Conservation (phyloP, 2,113 vertebrate species). For the Bos javanicus region DNA sequence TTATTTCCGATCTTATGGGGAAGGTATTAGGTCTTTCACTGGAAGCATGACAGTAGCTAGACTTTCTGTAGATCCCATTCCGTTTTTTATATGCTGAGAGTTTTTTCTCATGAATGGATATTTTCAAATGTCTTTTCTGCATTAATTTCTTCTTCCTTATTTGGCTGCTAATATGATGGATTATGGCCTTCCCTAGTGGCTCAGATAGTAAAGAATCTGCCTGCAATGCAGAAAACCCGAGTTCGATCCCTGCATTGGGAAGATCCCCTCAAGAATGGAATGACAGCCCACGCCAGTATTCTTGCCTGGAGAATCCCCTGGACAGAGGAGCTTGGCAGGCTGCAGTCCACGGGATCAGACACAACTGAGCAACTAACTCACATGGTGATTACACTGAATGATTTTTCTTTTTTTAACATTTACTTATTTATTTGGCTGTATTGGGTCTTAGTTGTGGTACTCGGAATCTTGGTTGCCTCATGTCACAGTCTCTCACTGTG, state of each 20-base stretch:
- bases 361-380: background rate
- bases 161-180: background rate
- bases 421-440: background rate
- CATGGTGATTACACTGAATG: background rate
- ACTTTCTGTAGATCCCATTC: background rate
- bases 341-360: background rate
- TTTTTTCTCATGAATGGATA: background rate
- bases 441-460: background rate
- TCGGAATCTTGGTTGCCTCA: background rate
- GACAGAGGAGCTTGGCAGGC: background rate
- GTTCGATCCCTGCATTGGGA: accelerated
- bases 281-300: background rate
- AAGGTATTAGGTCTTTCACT: background rate
- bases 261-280: background rate
- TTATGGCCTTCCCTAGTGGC: background rate
- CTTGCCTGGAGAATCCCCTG: background rate
- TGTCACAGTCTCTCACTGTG: background rate
- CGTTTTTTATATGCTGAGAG: background rate
- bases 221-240: background rate
- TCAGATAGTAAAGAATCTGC: background rate
- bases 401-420: background rate
- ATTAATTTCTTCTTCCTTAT: background rate
- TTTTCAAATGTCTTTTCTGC: background rate
- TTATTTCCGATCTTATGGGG: background rate
- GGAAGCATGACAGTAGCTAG: background rate